phyloP scores from a whole-genome alignment of 2,797 vertebrate species.

The Tapera naevia region DNA sequence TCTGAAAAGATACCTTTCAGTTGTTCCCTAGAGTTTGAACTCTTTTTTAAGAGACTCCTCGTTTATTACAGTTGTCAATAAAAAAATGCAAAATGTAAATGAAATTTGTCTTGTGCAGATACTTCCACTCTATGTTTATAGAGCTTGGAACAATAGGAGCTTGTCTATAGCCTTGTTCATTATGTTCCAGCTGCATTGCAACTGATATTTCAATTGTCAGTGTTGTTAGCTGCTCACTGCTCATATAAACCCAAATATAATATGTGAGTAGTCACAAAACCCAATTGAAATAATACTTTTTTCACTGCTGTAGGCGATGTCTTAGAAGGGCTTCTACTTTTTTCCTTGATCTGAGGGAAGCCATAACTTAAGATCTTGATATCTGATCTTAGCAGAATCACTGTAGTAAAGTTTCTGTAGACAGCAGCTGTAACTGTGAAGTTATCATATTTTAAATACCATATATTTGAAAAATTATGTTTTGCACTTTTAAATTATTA shows the following conservation, averaged over 20 bases:
- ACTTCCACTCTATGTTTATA: background rate
- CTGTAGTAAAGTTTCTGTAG: background rate
- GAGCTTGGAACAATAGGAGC: background rate
- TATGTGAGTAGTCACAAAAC: background rate
- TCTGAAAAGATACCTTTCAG: background rate
- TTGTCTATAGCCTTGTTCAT: background rate
- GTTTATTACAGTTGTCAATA: background rate
- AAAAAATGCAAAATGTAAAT: background rate
- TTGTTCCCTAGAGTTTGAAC: background rate
- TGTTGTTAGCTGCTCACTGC: background rate
- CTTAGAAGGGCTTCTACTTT: background rate
- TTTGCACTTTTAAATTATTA: background rate
- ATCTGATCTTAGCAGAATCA: background rate
- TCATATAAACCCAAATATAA: background rate
- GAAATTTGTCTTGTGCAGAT: background rate
- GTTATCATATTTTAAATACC: background rate
- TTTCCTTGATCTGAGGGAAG: background rate
- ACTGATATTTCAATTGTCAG: background rate
- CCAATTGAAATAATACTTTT: background rate
- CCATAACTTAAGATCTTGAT: background rate
- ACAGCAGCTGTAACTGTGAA: background rate
- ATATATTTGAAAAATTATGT: background rate
- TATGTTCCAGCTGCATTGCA: background rate
- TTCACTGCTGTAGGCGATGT: background rate
- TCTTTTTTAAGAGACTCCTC: background rate